Conservation (phyloP, 2,888 invertebrate genomes). For the Thalpophila matura region DNA sequence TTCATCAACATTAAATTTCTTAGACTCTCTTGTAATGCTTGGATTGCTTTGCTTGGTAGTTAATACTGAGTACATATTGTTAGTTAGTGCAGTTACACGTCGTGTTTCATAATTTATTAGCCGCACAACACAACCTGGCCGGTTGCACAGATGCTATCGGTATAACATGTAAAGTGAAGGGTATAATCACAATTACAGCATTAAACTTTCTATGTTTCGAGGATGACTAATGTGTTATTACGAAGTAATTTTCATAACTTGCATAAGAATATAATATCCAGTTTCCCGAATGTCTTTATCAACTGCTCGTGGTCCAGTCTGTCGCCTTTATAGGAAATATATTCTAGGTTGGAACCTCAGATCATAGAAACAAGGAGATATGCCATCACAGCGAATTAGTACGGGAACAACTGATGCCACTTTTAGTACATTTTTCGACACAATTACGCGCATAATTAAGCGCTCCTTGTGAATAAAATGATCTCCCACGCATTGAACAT, state of each 20-base stretch:
- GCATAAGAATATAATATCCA: not conserved
- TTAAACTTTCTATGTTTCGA: constrained; percentile 58
- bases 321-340: not conserved
- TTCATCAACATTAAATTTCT: constrained; percentile 23
- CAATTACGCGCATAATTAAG: too few relatives aligned
- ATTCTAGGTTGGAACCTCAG: too few relatives aligned
- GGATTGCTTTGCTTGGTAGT: too few relatives aligned
- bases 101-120: constrained; percentile 63
- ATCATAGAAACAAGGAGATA: too few relatives aligned
- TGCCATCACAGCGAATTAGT: too few relatives aligned
- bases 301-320: constrained; percentile 3
- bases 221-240: constrained; percentile 47
- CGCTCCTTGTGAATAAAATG: too few relatives aligned
- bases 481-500: too few relatives aligned
- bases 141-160: constrained; percentile 61
- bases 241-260: constrained; percentile 40
- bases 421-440: too few relatives aligned
- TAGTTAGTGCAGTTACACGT: constrained; percentile 44
- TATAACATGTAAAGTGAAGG: constrained; percentile 62
- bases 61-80: constrained; percentile 40
- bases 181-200: constrained; percentile 59
- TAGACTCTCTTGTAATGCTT: constrained; percentile 22
- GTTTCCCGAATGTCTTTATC: constrained; percentile 13
- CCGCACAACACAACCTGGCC: constrained; percentile 52
- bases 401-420: too few relatives aligned